Conservation (phyloP, 2,113 vertebrate genomes). For the Oryzias curvinotus region DNA sequence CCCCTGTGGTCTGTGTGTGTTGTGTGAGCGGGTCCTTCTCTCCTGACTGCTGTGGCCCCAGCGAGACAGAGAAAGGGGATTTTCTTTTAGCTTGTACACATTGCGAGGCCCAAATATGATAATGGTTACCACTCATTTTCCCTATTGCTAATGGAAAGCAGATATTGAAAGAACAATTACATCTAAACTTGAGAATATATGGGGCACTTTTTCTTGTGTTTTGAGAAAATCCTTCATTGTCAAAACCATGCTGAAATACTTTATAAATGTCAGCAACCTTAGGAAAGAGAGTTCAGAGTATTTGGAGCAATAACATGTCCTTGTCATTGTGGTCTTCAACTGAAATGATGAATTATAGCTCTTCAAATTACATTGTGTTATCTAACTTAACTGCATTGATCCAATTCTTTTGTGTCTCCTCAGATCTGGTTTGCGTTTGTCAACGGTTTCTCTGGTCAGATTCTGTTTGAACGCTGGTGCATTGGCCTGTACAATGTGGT, state of each 20-base stretch:
- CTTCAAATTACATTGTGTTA: background rate
- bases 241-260: constrained; percentile 10
- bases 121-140: constrained; percentile 25
- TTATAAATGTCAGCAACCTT: background rate
- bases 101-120: constrained; percentile 38
- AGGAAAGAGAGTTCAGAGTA: no score
- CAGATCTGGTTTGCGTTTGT: constrained; percentile 99
- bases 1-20: constrained; percentile 8
- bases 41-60: background rate
- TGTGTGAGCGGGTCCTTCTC: constrained; percentile 1
- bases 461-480: constrained; percentile 98
- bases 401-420: constrained; percentile 19
- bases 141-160: constrained; percentile 51
- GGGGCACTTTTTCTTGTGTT: constrained; percentile 19
- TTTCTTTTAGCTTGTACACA: constrained; percentile 7
- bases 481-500: constrained; percentile 99
- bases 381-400: background rate
- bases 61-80: constrained; percentile 20
- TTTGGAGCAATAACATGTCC: background rate
- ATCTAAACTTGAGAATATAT: constrained; percentile 6
- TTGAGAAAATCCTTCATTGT: constrained; percentile 18
- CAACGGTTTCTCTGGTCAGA: constrained; percentile 98
- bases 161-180: constrained; percentile 17
- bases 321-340: background rate
- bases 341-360: background rate